Evolutionary conservation across 1,140 invertebrate genomes (phyloP).

Genomic region (Pogonognathellus flavescens): DNA sequence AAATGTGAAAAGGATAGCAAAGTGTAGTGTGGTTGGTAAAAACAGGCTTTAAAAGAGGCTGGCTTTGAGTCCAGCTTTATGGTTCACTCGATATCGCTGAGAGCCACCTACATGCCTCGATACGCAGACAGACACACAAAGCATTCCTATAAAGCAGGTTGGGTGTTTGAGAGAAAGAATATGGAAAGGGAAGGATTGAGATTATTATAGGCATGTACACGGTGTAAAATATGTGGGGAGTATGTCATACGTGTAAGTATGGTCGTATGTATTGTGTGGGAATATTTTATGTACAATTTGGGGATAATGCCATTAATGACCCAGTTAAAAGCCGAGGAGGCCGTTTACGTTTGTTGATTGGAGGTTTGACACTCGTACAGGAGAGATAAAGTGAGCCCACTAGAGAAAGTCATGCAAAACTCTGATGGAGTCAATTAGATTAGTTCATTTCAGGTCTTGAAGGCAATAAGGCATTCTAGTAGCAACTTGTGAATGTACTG

Average conservation of each 20-base stretch:
- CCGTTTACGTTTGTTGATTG: conserved; percentile 48
- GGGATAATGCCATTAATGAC: conserved; percentile 35
- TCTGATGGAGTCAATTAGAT: conserved; percentile 53
- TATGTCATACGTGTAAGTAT: no score
- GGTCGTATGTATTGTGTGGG: not conserved
- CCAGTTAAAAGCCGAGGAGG: conserved; percentile 43
- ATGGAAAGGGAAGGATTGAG: not conserved
- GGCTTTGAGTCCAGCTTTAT: no score
- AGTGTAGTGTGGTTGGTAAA: no score
- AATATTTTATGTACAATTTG: conserved; percentile 27
- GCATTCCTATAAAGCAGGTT: no score
- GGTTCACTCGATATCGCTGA: no score
- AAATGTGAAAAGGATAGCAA: no score
- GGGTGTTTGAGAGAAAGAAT: not conserved
- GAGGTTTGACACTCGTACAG: conserved; percentile 25
- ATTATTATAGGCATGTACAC: not conserved
- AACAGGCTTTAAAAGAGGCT: no score
- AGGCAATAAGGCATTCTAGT: conserved; percentile 40
- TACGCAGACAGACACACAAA: no score
- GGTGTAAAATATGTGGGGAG: no score
- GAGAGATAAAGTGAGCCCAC: conserved; percentile 31
- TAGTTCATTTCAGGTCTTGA: conserved; percentile 45
- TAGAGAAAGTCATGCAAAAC: conserved; percentile 42
- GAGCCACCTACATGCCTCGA: no score
- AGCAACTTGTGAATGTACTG: not conserved